Evolutionary conservation across 2,797 vertebrate genomes (phyloP).

Genomic region (Acipenser oxyrinchus): DNA sequence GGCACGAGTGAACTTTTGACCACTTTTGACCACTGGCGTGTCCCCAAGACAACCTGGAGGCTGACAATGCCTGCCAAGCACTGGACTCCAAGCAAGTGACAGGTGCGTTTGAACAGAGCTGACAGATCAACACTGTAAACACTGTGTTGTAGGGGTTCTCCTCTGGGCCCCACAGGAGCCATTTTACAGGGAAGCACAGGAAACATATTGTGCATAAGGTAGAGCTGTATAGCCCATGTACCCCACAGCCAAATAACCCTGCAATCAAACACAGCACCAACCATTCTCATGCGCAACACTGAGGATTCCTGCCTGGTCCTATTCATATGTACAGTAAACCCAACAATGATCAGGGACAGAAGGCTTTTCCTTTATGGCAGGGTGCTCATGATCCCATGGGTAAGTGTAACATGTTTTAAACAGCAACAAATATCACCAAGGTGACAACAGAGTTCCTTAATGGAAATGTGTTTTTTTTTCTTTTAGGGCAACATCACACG

Average conservation of each 20-base stretch:
- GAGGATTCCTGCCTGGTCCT: conserved; percentile 52
- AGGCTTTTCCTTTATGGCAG: not conserved
- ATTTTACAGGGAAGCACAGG: conserved; percentile 52
- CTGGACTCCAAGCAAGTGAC: conserved; percentile 56
- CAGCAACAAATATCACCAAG: no score
- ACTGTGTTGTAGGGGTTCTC: conserved; percentile 50
- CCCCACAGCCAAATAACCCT: conserved; percentile 47
- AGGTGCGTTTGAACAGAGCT: conserved; percentile 55
- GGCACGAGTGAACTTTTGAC: conserved; percentile 61
- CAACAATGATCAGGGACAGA: conserved; percentile 34
- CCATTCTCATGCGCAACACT: conserved; percentile 70
- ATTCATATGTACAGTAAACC: conserved; percentile 74
- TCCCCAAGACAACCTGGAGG: conserved; percentile 35
- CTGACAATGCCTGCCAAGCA: conserved; percentile 60
- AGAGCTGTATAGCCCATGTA: conserved; percentile 46
- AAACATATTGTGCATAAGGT: conserved; percentile 47
- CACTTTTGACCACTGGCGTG: conserved; percentile 54
- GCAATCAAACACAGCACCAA: conserved; percentile 50
- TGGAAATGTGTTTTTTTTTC: not conserved
- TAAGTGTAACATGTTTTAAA: not conserved
- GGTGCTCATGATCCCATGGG: not conserved
- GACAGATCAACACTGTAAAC: conserved; percentile 48
- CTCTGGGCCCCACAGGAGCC: conserved; percentile 28
- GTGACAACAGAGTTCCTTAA: not conserved
- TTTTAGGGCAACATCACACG: not conserved